Evolutionary conservation across 2,797 vertebrate species (phyloP).

Genomic region (Eurystomus glaucurus): DNA sequence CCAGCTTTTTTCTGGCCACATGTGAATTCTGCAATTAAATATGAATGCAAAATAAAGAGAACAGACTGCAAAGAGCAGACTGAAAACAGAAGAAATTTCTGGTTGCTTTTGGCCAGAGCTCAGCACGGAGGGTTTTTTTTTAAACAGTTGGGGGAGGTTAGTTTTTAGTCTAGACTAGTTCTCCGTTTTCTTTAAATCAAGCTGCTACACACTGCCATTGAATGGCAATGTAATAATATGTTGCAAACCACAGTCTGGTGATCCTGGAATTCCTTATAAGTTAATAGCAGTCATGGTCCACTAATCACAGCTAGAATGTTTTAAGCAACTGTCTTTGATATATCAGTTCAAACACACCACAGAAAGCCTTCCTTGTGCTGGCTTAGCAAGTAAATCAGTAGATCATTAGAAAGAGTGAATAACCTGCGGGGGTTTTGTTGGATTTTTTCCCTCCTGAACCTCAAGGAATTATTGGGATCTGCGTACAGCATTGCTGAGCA

Average conservation of each 20-base stretch:
- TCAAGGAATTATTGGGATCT: background rate
- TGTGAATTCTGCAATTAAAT: slow-evolving; percentile 57
- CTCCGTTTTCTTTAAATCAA: background rate
- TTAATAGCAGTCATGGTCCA: slow-evolving; percentile 61
- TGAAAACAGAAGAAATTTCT: slow-evolving; percentile 49
- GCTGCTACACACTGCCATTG: background rate
- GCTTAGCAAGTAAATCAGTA: background rate
- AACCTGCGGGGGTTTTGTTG: background rate
- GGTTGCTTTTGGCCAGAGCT: slow-evolving; percentile 32
- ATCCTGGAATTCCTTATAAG: slow-evolving; percentile 59
- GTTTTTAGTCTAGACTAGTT: background rate
- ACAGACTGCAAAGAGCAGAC: slow-evolving; percentile 49
- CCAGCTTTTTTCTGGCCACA: background rate
- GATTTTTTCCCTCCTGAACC: fast-evolving
- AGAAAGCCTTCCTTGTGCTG: slow-evolving; percentile 1
- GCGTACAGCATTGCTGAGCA: background rate
- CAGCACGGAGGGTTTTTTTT: slow-evolving; percentile 10
- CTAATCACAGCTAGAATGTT: slow-evolving; percentile 57
- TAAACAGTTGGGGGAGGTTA: background rate
- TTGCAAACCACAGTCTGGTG: slow-evolving; percentile 56
- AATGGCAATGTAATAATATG: slow-evolving; percentile 46
- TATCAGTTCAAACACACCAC: background rate
- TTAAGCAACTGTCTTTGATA: slow-evolving; percentile 44
- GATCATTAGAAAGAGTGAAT: background rate
- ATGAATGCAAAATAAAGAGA: slow-evolving; percentile 57